Evolutionary conservation across 2,797 vertebrate species (phyloP), one percentile per base, ranked within the genome.

Genomic region (Saguinus oedipus): DNA sequence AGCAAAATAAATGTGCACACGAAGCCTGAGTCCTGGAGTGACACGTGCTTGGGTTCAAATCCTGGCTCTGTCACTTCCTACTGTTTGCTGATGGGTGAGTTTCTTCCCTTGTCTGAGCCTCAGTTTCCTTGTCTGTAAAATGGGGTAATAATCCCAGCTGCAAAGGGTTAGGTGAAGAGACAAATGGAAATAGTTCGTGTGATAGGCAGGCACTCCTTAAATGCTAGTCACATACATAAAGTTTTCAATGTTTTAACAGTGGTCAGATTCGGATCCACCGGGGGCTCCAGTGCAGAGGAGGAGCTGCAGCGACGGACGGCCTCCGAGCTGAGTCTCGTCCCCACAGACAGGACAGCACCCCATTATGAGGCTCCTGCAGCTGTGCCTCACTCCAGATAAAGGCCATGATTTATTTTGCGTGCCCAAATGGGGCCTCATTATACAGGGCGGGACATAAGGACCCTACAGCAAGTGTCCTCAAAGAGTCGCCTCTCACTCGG

Each of bases 321-420:
- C 26, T 30, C 95, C 84, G 30, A 74, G 96, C 96, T 88, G 1
- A 96, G 96, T 88, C 33, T 24, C 26, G 4, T 76, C 95, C 93
- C 72, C 80, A 93, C 53, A 90, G 98, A 96, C 97, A 93, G 98
- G 98, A 99, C 98, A 99, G 98, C 98, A 36, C 93, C 96, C 97
- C 98, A 98, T 99, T 99, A 98, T 99, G 97, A 97, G 79, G 95
- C 90, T 97, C 86, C 98, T 93, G 98, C 99, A 99, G 99, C 99
- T 99, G 99, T 96, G 98, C 95, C 97, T 87, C 57, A 95, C 93
- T 95, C 92, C 33, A 97, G 96, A 99, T 98, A 99, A 99, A 98
- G 98, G 98, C 98, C 96, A 87, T 96, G 97, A 97, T 99, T 99
- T 98, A 98, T 97, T 98, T 98, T 1, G 3, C 95, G 79, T 57